These are phyloP conservation scores for Cepaea hortensis DNA, from an alignment of 2,888 invertebrate species.

Conservation along the genomic window DNA sequence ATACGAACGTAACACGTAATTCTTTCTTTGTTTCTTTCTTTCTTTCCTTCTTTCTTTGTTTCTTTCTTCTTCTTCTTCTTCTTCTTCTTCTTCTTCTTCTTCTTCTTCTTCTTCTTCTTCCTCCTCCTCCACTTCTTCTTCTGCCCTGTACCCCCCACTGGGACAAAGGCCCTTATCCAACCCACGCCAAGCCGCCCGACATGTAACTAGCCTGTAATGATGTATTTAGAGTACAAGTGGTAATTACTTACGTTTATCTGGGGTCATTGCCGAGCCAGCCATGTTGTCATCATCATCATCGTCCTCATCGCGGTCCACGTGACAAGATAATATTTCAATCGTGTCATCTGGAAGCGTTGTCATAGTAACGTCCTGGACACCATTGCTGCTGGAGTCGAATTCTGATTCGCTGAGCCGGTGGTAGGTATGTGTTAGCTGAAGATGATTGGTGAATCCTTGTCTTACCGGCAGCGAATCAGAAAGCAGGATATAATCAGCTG, in stretches of 20 bases:
- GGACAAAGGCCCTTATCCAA: no score
- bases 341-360: slow-evolving; percentile 56
- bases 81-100: no score
- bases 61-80: no score
- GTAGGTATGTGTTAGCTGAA: not conserved
- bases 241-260: slow-evolving; percentile 28
- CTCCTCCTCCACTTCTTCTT: no score
- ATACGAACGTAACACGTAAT: no score
- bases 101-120: no score
- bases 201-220: no score
- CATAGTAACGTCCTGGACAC: slow-evolving; percentile 43
- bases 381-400: not conserved
- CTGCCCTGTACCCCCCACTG: no score
- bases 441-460: not conserved
- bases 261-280: not conserved
- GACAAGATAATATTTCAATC: slow-evolving; percentile 58
- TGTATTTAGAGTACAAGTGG: no score
- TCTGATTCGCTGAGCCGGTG: slow-evolving; percentile 3
- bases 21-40: no score
- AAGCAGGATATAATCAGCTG: not conserved
- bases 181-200: no score
- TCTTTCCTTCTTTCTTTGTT: no score
- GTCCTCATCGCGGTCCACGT: slow-evolving; percentile 54
- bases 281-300: not conserved
- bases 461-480: not conserved